phyloP scores from a whole-genome alignment of 2,888 invertebrate species.

The Cheilosia urbana region DNA sequence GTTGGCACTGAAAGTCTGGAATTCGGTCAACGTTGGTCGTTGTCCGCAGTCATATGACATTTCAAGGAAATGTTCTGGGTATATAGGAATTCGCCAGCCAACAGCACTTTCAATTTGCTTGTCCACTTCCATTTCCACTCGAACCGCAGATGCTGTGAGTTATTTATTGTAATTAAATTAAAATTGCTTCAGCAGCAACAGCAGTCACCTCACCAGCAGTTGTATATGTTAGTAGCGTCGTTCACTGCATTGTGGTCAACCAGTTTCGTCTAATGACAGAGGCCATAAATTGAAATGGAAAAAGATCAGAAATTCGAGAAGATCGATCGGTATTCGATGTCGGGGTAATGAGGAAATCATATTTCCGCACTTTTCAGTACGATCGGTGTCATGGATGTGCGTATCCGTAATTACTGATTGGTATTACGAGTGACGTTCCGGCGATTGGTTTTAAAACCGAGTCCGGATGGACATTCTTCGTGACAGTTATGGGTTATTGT shows the following conservation, averaged over 20 bases:
- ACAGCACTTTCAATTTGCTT: constrained; percentile 59
- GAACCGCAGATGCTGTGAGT: constrained; percentile 45
- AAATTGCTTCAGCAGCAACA: constrained; percentile 31
- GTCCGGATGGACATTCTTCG: constrained; percentile 61
- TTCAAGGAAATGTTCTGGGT: constrained; percentile 69
- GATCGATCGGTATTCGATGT: constrained; percentile 71
- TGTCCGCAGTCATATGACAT: constrained; percentile 33
- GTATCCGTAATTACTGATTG: constrained; percentile 36
- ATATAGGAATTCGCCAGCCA: constrained; percentile 34
- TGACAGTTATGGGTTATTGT: constrained; percentile 41
- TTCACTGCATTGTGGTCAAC: constrained; percentile 36
- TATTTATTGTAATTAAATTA: constrained; percentile 65
- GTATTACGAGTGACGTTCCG: constrained; percentile 58
- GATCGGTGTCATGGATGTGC: constrained; percentile 46
- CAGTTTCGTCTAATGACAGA: constrained; percentile 56
- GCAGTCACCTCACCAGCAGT: neutral
- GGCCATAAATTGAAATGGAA: constrained; percentile 67
- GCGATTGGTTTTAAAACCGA: constrained; percentile 59
- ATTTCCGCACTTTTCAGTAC: constrained; percentile 69
- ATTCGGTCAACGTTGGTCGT: constrained; percentile 54
- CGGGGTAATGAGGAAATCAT: constrained; percentile 70
- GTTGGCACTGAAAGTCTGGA: constrained; percentile 16
- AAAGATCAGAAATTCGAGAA: constrained; percentile 63
- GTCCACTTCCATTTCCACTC: constrained; percentile 21
- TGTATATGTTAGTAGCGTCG: neutral